Percentiles rank a stretch among this genome's conserved stretches.
Conservation (phyloP, 1,140 invertebrate species). For the Vollenhovia emeryi region DNA sequence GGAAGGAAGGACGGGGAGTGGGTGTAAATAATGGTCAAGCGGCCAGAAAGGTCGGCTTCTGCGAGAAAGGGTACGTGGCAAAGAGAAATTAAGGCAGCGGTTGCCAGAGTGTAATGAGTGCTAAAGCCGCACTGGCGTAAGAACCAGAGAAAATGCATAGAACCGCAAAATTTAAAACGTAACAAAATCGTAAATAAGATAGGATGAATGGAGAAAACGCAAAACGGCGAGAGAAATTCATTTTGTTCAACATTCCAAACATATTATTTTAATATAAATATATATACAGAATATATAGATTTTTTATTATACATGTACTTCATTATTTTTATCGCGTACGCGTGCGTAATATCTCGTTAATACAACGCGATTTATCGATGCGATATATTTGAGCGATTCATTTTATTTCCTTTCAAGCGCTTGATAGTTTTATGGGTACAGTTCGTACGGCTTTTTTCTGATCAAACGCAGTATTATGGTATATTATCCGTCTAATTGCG, state of each 20-base stretch:
- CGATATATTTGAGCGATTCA: too few species aligned
- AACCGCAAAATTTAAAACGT: constrained; percentile 21
- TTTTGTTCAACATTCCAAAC: background rate
- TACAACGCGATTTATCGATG: background rate
- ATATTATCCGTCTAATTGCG: constrained; percentile 38
- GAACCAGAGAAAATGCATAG: constrained; percentile 18
- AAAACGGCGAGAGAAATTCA: background rate
- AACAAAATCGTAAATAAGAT: constrained; percentile 26
- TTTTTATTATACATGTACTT: background rate
- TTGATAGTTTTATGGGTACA: constrained; percentile 4
- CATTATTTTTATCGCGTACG: background rate
- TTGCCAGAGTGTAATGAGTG: constrained; percentile 70
- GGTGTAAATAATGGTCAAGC: constrained; percentile 76
- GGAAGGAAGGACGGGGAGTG: constrained; percentile 37
- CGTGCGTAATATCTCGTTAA: background rate
- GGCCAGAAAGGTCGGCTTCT: constrained; percentile 67
- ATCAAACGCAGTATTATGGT: background rate
- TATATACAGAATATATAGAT: background rate
- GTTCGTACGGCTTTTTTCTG: background rate
- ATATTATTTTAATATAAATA: background rate
- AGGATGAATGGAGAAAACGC: background rate
- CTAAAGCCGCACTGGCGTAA: constrained; percentile 45
- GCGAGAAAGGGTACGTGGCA: constrained; percentile 65
- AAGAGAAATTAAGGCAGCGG: constrained; percentile 69
- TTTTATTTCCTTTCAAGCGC: background rate